Evolutionary conservation across 2,888 invertebrate species (phyloP).

Genomic region (Metalampra italica): DNA sequence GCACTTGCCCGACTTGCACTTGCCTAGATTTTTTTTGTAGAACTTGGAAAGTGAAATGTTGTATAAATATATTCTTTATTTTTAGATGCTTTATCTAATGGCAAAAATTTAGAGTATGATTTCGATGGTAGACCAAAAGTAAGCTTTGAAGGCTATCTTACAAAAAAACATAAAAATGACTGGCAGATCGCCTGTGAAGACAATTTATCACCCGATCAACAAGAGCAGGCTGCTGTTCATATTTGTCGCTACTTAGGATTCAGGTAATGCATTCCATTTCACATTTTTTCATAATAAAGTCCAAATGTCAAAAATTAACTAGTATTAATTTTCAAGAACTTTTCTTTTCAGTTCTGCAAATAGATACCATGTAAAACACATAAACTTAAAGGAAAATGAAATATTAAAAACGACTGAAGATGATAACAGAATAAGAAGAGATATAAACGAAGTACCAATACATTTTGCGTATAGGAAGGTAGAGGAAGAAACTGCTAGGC

Average conservation of each 20-base stretch:
- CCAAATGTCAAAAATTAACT: no score
- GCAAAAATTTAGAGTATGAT: conserved; percentile 78
- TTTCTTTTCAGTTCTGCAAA: conserved; percentile 54
- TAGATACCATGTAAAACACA: conserved; percentile 52
- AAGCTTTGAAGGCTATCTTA: conserved; percentile 80
- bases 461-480: conserved; percentile 46
- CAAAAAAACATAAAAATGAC: conserved; percentile 76
- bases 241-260: conserved; percentile 85
- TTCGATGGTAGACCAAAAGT: conserved; percentile 79
- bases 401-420: conserved; percentile 24
- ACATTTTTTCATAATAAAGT: not conserved
- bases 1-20: no score
- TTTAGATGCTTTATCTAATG: conserved; percentile 83
- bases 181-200: conserved; percentile 84
- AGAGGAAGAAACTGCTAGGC: conserved; percentile 30
- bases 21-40: no score
- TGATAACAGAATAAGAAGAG: conserved; percentile 39
- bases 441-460: conserved; percentile 34
- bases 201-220: conserved; percentile 54
- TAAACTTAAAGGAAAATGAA: conserved; percentile 51
- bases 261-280: conserved; percentile 49
- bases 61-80: not conserved
- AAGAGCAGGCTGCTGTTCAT: conserved; percentile 70
- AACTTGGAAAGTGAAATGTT: no score
- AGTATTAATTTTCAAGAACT: no score